Base-by-base conservation (phyloP, 2,797 vertebrate species). In the Notolepis coatsorum region DNA sequence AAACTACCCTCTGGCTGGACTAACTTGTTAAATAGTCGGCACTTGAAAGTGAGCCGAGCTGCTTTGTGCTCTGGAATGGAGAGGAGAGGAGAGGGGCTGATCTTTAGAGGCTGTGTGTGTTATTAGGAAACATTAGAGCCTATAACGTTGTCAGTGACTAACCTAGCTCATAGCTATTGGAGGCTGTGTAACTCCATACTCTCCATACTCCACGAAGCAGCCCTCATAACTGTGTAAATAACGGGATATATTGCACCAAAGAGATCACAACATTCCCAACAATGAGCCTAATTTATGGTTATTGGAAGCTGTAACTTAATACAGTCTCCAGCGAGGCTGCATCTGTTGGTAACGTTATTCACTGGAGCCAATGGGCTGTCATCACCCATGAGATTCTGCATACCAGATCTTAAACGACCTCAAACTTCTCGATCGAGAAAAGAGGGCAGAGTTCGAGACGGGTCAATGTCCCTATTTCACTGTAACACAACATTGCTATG, bases 1-100 rank as follows among this genome's bases (percentile, higher is more conserved):
- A 65, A 53, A 51, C 61, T 72, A 21, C 18, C 46, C 68, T 53
- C 27, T 20, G 57, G 49, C 58, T 46, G 50, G 43, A 77, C 27
- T 30, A 38, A 12, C 56, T 43, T 73, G 47, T 10, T 45, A 38
- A 12, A 53, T 43, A 71, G 47, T 10, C 41, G 30, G 46, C 38
- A 46, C 45, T 30, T 7, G 30, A 54, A 23, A 41, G 37, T 24
- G 37, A 18, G 0, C 50, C 48, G n/a, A n/a, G n/a, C 0, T 28
- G 2, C 13, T 55, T 51, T 51, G 13, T 35, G 13, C n/a, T n/a
- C n/a, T n/a, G n/a, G n/a, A n/a, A n/a, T n/a, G n/a, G n/a, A 7
- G 7, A 56, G 45, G 15, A 58, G 41, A 28, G 42, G 51, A 62
- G 57, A 61, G 18, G 49, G 27, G n/a, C n/a, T n/a, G n/a, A n/a